phyloP scores from a whole-genome alignment of 2,113 vertebrate genomes.

The Mola mola region DNA sequence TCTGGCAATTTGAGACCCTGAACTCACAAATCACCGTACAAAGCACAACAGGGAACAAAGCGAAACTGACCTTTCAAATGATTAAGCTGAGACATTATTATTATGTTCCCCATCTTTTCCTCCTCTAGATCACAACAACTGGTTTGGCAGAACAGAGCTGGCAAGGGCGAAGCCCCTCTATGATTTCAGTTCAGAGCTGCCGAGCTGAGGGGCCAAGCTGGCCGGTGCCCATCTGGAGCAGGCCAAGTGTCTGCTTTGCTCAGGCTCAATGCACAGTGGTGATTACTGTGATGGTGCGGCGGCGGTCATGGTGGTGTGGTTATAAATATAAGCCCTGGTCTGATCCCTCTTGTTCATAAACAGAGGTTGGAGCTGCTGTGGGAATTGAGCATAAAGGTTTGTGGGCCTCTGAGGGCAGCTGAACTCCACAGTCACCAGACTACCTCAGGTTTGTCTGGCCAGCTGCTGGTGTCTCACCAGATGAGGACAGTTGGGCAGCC shows the following conservation, averaged over 20 bases:
- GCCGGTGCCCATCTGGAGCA: conserved; percentile 81
- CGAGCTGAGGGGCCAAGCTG: conserved; percentile 82
- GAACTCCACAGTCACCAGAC: conserved; percentile 55
- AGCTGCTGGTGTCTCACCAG: conserved; percentile 73
- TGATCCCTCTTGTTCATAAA: conserved; percentile 83
- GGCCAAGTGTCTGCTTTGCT: conserved; percentile 86
- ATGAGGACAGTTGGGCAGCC: conserved; percentile 57
- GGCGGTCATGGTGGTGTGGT: conserved; percentile 84
- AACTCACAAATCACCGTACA: conserved; percentile 69
- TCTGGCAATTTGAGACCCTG: conserved; percentile 68
- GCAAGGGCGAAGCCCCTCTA: conserved; percentile 80
- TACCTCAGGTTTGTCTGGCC: conserved; percentile 61
- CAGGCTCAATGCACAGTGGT: conserved; percentile 82
- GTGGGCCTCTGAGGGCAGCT: conserved; percentile 77
- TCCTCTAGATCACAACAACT: conserved; percentile 78
- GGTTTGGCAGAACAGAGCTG: conserved; percentile 82
- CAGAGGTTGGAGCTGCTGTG: conserved; percentile 83
- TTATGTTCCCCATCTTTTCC: conserved; percentile 59
- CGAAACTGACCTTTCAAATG: conserved; percentile 78
- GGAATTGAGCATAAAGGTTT: conserved; percentile 78
- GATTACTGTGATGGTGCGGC: conserved; percentile 83
- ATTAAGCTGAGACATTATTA: conserved; percentile 80
- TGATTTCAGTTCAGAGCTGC: conserved; percentile 83
- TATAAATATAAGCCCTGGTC: conserved; percentile 87
- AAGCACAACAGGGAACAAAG: conserved; percentile 73